Base-by-base conservation (phyloP, 2,797 vertebrate species). In the Oreochromis mossambicus region DNA sequence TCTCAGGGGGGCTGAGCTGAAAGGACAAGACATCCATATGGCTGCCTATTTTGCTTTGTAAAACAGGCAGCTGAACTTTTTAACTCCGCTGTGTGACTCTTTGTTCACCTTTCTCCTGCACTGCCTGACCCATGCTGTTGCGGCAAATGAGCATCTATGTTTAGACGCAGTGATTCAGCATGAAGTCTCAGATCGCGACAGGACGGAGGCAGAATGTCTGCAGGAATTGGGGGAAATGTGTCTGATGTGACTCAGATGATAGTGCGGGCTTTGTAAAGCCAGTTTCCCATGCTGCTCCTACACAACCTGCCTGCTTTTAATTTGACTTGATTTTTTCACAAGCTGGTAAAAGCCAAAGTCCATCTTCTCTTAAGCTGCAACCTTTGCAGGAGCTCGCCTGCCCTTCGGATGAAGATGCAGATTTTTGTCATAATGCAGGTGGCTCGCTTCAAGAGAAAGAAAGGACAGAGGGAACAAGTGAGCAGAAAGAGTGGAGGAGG, bases 81-180 rank as follows among this genome's bases (percentile, higher is more conserved):
- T 85, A 83, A 89, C 89, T 93, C 84, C 38, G 82, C 80, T 9
- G 32, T 1, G 2, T 91, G 91, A 95, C 92, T 93, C 91, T 50
- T 80, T 70, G 43, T 87, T 94, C 92, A 94, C 91, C 93, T 93
- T 86, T 78, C 13, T 79, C 34, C 29, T 46, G 63, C 58, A 56
- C 82, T 7, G 70, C 83, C 81, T 84, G 87, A 90, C 91, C 89
- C 86, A 83, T 7, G 82, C 89, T 83, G 84, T 34, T 77, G 83
- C 41, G 83, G 90, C 77, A 88, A 91, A 93, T 83, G 81, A 91
- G 86, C 70, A 10, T 91, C 91, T 91, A 90, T 95, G 83, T 93
- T 92, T 89, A 89, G 90, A 82, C 8, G 29, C 52, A 8, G 10
- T 91, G 89, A 93, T 88, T 94, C 92, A 93, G 87, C 82, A 52